Base-by-base conservation (phyloP, 2,113 vertebrate genomes). In the Lagopus muta region DNA sequence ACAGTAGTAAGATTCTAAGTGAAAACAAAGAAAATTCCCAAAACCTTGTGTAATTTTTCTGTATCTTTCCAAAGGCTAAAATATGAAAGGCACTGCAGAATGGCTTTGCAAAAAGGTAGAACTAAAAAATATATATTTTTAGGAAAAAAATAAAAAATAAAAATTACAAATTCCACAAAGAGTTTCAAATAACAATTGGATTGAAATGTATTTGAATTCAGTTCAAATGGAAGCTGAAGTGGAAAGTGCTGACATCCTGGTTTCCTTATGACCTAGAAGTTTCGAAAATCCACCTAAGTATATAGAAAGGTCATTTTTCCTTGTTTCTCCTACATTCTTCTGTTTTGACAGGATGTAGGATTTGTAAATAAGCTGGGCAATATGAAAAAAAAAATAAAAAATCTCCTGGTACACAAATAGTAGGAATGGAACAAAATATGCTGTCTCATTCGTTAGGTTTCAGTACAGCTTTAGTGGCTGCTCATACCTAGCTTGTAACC, bases 1-100 rank as follows among this genome's bases (percentile, higher is more conserved):
- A 38, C 24, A 79, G 32, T 20, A 78, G 25, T 75, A 79, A 90
- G 92, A 85, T 74, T 85, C 34, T 64, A 86, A 88, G 52, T 6
- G 21, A 58, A 14, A 74, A 42, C 7, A 55, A 75, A 85, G 13
- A 66, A 52, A 86, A 87, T 36, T 54, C 20, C 27, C 14, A 38
- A 66, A 73, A 36, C 27, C 18, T 52, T 54, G 4, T 50, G 12
- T 25, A 85, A 64, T 65, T 60, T 86, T 13, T 16, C 8, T 32
- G 15, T 36, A 13, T 36, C 50, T 43, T 81, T 83, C 28, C 72
- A 28, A 89, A 67, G 65, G 14, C 13, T 32, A 50, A 57, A 86
- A 92, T 32, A 65, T 52, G 10, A 75, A 69, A 21, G 34, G 36
- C 78, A 57, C 13, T 82, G 32, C 13, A 93, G 38, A 25, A 13